Percentiles rank a stretch among this genome's conserved stretches.
phyloP scores from a whole-genome alignment of 2,113 vertebrate genomes.

The Cochlearius cochlearius region DNA sequence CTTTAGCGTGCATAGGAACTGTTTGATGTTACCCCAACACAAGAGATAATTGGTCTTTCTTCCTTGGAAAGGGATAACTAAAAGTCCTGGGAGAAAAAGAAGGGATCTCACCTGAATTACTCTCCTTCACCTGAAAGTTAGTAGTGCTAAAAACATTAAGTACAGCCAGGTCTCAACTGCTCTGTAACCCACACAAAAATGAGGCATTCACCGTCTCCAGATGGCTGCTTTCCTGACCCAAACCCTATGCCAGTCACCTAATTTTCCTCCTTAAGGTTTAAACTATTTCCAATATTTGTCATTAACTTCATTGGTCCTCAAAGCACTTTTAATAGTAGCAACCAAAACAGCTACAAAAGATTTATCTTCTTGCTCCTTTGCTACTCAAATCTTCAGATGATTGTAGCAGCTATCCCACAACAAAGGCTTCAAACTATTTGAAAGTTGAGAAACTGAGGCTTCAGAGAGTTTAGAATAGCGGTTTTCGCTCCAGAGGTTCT shows the following conservation, averaged over 20 bases:
- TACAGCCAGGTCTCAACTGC: accelerated
- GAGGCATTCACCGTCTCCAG: accelerated
- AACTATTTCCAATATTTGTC: background rate
- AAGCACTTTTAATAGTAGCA: background rate
- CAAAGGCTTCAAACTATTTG: background rate
- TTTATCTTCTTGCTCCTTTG: background rate
- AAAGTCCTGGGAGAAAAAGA: background rate
- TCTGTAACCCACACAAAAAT: accelerated
- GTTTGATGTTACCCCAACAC: background rate
- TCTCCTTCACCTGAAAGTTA: no score
- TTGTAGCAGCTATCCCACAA: background rate
- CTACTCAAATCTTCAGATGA: background rate
- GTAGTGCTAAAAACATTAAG: background rate
- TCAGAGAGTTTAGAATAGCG: background rate
- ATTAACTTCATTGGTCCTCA: background rate
- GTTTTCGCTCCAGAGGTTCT: background rate
- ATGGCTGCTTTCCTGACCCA: background rate
- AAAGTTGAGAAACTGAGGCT: background rate
- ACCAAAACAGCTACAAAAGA: background rate
- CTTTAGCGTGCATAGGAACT: background rate
- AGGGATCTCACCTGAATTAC: background rate
- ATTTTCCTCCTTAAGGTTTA: background rate
- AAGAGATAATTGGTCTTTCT: no score
- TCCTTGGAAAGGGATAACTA: no score
- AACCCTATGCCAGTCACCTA: background rate